Percentiles rank a stretch among this genome's conserved stretches.
Conservation (phyloP, 2,888 invertebrate species). For the Lobophora halterata region DNA sequence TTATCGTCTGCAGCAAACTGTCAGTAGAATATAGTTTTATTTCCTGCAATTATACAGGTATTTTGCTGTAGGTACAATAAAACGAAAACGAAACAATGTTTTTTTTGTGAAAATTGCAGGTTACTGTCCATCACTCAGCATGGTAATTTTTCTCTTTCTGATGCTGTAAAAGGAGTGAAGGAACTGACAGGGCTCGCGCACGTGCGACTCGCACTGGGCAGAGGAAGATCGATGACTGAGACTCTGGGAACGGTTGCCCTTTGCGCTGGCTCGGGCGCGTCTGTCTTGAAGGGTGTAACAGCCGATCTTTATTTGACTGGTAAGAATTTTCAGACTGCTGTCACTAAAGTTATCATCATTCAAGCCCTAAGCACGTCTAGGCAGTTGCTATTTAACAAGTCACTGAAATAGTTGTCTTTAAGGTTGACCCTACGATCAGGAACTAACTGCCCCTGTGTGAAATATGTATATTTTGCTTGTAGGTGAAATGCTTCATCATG, state of each 20-base stretch:
- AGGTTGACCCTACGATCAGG: too few species aligned
- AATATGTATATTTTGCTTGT: slow-evolving; percentile 11
- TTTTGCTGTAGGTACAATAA: too few species aligned
- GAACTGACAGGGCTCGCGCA: slow-evolving; percentile 83
- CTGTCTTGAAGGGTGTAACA: slow-evolving; percentile 84
- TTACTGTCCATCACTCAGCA: slow-evolving; percentile 12
- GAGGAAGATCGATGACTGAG: slow-evolving; percentile 59
- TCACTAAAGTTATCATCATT: too few species aligned
- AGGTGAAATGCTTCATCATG: slow-evolving; percentile 97
- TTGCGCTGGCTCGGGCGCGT: slow-evolving; percentile 94
- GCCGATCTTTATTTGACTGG: slow-evolving; percentile 93
- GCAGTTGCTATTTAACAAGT: too few species aligned
- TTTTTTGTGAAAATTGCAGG: slow-evolving; percentile 10
- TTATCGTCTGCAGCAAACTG: too few species aligned
- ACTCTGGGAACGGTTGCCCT: slow-evolving; percentile 85
- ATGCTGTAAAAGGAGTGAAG: slow-evolving; percentile 85
- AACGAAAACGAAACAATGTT: too few species aligned
- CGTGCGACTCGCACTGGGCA: slow-evolving; percentile 87
- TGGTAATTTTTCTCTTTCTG: slow-evolving; percentile 61
- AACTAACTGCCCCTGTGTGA: background rate
- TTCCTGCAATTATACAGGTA: too few species aligned
- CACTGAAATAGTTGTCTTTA: too few species aligned
- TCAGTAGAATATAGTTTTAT: too few species aligned
- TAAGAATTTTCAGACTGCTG: too few species aligned
- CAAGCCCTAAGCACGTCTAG: too few species aligned